Conservation (phyloP, 2,888 invertebrate species). For the Bruchidius siliquastri region DNA sequence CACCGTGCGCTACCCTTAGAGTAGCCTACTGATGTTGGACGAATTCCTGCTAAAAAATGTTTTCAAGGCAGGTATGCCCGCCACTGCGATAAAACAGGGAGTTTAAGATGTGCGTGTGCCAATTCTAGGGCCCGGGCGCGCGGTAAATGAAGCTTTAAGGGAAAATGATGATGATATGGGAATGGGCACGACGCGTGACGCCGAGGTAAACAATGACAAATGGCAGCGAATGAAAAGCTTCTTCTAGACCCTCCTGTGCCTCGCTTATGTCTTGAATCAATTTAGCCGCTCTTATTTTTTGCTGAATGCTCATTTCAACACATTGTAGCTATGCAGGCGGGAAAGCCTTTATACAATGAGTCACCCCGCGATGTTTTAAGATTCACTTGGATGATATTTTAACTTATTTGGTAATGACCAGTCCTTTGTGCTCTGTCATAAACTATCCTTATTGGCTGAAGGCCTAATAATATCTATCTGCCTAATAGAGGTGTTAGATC, state of each 20-base stretch:
- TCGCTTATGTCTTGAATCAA: background rate
- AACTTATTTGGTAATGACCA: no score
- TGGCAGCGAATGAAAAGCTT: constrained; percentile 23
- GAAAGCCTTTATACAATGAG: background rate
- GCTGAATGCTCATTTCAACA: background rate
- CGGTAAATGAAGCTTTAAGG: constrained; percentile 49
- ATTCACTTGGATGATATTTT: no score
- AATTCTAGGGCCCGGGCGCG: constrained; percentile 24
- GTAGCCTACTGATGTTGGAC: no score
- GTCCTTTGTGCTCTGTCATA: no score
- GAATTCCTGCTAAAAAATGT: no score
- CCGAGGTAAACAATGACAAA: constrained; percentile 39
- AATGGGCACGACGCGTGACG: constrained; percentile 19
- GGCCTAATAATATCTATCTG: no score
- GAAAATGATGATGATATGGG: constrained; percentile 47
- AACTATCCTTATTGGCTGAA: no score
- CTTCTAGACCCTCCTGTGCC: background rate
- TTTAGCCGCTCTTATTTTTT: background rate
- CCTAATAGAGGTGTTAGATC: no score
- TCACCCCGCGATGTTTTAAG: no score
- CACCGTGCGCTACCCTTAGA: no score
- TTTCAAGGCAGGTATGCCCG: constrained; percentile 20
- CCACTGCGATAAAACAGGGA: background rate
- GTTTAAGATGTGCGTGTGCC: background rate
- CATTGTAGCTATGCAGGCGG: background rate